phyloP scores from a whole-genome alignment of 2,113 vertebrate species.

The Capra hircus region DNA sequence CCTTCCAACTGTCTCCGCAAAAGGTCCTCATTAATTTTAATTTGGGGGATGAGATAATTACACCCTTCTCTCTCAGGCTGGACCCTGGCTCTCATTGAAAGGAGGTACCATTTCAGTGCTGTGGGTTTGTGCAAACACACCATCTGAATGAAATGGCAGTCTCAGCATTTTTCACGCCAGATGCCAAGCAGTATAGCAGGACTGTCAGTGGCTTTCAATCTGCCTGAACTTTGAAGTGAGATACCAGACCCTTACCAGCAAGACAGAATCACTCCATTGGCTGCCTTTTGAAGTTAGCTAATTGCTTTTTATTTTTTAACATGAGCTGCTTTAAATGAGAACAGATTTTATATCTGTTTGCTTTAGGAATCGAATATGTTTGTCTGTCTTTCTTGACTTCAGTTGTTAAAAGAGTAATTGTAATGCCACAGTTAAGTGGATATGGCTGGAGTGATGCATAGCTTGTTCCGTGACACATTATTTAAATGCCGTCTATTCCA shows the following conservation, averaged over 20 bases:
- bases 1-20: background rate
- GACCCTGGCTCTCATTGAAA: background rate
- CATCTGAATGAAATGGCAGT: background rate
- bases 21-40: background rate
- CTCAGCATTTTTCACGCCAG: background rate
- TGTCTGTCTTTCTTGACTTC: background rate
- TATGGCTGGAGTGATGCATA: background rate
- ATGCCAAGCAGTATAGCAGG: background rate
- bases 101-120: background rate
- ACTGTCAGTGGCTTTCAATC: background rate
- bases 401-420: conserved; percentile 17
- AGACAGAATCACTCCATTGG: background rate
- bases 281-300: conserved; percentile 28
- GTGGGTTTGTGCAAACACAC: background rate
- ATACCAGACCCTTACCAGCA: background rate
- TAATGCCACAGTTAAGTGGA: background rate
- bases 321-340: conserved; percentile 31
- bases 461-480: background rate
- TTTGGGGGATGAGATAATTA: background rate
- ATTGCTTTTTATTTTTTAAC: background rate
- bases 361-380: conserved; percentile 24
- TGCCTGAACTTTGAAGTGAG: conserved; percentile 23
- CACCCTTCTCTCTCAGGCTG: background rate
- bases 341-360: conserved; percentile 46
- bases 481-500: background rate